phyloP scores from a whole-genome alignment of 1,140 invertebrate species.

The Polypedilum pembai region DNA sequence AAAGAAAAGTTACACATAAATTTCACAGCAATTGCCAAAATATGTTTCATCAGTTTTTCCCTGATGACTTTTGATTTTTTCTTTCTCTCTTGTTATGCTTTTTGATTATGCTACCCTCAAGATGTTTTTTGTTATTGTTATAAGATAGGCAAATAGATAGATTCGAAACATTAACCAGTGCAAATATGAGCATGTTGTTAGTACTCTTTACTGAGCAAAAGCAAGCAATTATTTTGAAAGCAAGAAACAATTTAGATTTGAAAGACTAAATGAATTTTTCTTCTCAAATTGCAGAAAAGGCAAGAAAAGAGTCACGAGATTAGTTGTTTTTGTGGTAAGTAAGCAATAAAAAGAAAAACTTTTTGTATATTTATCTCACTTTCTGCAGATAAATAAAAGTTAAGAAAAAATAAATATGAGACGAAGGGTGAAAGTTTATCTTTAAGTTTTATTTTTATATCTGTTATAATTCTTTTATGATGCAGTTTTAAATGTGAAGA shows the following conservation, averaged over 20 bases:
- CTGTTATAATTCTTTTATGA: too few species aligned
- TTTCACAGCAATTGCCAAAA: background rate
- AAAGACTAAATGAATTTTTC: background rate
- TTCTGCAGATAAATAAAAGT: background rate
- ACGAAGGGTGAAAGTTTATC: too few species aligned
- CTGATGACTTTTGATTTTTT: slow-evolving; percentile 6
- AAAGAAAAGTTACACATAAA: slow-evolving; percentile 27
- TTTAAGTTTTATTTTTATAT: too few species aligned
- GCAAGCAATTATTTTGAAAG: too few species aligned
- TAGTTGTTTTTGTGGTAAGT: slow-evolving; percentile 89
- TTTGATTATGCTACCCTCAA: background rate
- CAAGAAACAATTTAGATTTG: background rate
- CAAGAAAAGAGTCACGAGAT: slow-evolving; percentile 82
- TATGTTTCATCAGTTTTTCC: background rate
- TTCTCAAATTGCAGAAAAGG: slow-evolving; percentile 52
- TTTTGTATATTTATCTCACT: background rate
- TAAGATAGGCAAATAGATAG: background rate
- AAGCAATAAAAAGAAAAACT: background rate
- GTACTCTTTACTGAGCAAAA: too few species aligned
- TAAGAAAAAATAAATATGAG: background rate
- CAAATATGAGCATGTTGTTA: too few species aligned
- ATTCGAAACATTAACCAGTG: too few species aligned
- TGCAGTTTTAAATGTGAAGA: too few species aligned
- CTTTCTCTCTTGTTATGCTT: background rate
- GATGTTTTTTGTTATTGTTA: background rate